phyloP scores from a whole-genome alignment of 2,113 vertebrate species.

The Cardinalis cardinalis region DNA sequence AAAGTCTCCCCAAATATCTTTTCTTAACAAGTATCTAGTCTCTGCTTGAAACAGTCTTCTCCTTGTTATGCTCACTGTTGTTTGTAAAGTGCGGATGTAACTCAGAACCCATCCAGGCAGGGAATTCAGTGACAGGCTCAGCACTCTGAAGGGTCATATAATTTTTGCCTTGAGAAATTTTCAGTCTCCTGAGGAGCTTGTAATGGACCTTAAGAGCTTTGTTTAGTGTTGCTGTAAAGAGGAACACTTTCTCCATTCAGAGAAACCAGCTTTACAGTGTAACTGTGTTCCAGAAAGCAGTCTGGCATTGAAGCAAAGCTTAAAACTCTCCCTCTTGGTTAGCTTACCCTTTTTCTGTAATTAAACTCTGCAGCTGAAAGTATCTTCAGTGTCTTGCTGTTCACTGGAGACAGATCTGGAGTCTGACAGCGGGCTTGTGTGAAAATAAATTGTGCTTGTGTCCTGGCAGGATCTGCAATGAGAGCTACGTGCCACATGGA shows the following conservation, averaged over 20 bases:
- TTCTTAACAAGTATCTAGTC: neutral
- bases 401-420: neutral
- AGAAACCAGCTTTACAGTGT: neutral
- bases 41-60: neutral
- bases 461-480: slow-evolving; percentile 87
- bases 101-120: neutral
- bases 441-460: slow-evolving; percentile 42
- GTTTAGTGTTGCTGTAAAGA: neutral
- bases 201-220: neutral
- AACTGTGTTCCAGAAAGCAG: neutral
- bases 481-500: slow-evolving; percentile 88
- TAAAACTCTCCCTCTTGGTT: neutral
- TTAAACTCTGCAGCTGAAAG: neutral
- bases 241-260: neutral
- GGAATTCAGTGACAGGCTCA: neutral
- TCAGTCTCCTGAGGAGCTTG: neutral
- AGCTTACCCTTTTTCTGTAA: neutral
- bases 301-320: neutral
- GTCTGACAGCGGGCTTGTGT: neutral
- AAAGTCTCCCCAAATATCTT: neutral
- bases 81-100: neutral
- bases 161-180: neutral
- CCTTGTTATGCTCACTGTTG: neutral
- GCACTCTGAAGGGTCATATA: neutral
- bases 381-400: neutral